These are phyloP conservation scores for Drosophila bocki DNA, from an alignment of 1,140 invertebrate genomes.

Conservation along the genomic window DNA sequence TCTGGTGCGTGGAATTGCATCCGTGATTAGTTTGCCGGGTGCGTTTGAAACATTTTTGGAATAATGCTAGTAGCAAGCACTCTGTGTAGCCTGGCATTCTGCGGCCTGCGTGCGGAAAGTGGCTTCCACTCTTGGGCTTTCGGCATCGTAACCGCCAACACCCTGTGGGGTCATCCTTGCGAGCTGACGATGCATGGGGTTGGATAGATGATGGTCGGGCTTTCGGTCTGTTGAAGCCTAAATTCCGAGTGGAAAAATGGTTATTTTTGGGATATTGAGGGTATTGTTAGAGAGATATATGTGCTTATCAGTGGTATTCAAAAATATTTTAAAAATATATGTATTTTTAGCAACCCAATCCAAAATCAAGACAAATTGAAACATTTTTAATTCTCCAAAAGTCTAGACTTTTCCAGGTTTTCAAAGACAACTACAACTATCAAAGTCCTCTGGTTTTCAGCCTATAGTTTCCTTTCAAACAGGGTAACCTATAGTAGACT, in stretches of 20 bases:
- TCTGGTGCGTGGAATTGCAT: slow-evolving; percentile 28
- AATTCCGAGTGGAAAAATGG: too few species aligned
- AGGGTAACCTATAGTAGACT: slow-evolving; percentile 26
- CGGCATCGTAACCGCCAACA: slow-evolving; percentile 1
- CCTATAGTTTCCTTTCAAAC: background rate
- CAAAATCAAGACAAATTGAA: background rate
- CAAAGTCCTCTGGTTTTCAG: too few species aligned
- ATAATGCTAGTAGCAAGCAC: slow-evolving; percentile 20
- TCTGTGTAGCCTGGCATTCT: slow-evolving; percentile 20
- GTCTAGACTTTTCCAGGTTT: too few species aligned
- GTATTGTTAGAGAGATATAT: background rate
- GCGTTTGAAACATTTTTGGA: slow-evolving; percentile 36
- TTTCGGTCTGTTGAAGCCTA: too few species aligned
- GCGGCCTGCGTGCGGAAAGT: slow-evolving; percentile 29
- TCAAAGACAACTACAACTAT: background rate
- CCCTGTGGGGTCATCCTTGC: slow-evolving; percentile 18
- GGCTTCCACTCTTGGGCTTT: background rate
- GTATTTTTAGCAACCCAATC: background rate
- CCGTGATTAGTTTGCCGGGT: slow-evolving; percentile 43
- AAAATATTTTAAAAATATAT: background rate
- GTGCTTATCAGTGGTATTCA: background rate
- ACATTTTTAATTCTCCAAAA: background rate
- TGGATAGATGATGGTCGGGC: background rate
- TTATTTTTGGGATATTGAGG: background rate
- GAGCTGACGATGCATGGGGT: background rate